phyloP scores from a whole-genome alignment of 2,113 vertebrate species.

The Condylura cristata region DNA sequence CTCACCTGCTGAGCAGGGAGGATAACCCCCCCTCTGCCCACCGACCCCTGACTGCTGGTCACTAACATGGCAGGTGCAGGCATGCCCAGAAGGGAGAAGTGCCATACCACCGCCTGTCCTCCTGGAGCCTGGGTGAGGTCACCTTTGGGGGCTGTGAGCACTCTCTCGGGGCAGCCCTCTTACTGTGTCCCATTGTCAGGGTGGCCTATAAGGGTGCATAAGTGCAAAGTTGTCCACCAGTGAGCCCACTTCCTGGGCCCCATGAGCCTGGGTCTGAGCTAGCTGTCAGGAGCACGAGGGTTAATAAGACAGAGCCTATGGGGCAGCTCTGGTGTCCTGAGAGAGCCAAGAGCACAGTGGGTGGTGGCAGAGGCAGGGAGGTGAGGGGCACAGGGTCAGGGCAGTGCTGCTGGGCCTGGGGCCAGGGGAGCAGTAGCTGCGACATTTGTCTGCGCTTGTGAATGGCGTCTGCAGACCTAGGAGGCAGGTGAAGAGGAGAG shows the following conservation, averaged over 20 bases:
- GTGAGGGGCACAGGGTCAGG: background rate
- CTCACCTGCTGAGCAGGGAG: background rate
- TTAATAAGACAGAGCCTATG: background rate
- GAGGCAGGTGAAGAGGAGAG: background rate
- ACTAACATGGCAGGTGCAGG: background rate
- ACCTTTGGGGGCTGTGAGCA: background rate
- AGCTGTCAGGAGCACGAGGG: background rate
- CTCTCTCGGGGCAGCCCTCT: background rate
- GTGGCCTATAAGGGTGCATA: background rate
- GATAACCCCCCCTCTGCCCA: background rate
- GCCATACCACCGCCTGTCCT: background rate
- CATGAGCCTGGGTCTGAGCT: background rate
- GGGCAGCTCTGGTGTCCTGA: background rate
- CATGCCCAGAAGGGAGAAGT: background rate
- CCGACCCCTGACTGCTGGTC: background rate
- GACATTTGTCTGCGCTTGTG: background rate
- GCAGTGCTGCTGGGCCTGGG: background rate
- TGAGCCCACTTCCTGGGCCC: background rate
- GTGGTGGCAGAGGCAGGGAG: background rate
- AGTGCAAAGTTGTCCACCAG: background rate
- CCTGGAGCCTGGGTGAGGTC: too few relatives aligned
- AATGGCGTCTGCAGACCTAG: background rate
- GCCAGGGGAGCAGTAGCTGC: background rate
- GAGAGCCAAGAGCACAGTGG: fast-evolving
- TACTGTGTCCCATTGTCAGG: background rate